A percentile compares a stretch with the other conserved stretches of the same genome.
Conservation (phyloP, 2,113 vertebrate species). For the Ibidorhyncha struthersii region DNA sequence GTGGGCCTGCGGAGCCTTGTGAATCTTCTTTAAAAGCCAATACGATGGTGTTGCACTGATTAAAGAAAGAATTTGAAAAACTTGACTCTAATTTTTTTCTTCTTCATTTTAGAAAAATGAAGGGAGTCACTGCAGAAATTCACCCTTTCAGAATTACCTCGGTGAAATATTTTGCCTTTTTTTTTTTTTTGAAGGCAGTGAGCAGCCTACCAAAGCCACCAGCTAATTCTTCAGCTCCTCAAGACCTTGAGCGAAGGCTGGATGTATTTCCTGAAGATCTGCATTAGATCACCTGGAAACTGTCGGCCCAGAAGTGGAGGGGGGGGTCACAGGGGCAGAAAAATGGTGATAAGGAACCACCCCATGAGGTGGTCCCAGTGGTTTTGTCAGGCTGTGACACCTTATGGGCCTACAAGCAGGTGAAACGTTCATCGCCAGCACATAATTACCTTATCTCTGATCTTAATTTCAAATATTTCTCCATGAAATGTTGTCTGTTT, state of each 20-base stretch:
- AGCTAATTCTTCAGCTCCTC: neutral
- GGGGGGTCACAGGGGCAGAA: neutral
- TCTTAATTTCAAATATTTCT: constrained; percentile 16
- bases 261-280: neutral
- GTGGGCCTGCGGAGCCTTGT: neutral
- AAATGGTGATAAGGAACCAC: neutral
- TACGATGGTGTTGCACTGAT: neutral
- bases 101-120: neutral
- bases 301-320: neutral
- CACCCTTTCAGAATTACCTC: neutral
- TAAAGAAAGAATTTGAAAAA: neutral
- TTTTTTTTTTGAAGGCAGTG: neutral
- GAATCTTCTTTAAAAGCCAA: neutral
- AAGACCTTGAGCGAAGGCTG: neutral
- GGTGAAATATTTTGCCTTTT: neutral
- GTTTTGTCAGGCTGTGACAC: neutral
- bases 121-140: neutral
- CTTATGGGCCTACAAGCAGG: neutral
- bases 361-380: neutral
- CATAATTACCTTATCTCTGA: neutral
- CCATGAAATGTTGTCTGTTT: neutral
- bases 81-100: neutral
- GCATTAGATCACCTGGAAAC: neutral
- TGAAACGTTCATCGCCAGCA: neutral
- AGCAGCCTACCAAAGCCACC: neutral